A percentile compares a stretch with the other conserved stretches of the same genome.
These are phyloP conservation scores for Channa maculata DNA, from an alignment of 2,113 vertebrate species.

Conservation along the genomic window DNA sequence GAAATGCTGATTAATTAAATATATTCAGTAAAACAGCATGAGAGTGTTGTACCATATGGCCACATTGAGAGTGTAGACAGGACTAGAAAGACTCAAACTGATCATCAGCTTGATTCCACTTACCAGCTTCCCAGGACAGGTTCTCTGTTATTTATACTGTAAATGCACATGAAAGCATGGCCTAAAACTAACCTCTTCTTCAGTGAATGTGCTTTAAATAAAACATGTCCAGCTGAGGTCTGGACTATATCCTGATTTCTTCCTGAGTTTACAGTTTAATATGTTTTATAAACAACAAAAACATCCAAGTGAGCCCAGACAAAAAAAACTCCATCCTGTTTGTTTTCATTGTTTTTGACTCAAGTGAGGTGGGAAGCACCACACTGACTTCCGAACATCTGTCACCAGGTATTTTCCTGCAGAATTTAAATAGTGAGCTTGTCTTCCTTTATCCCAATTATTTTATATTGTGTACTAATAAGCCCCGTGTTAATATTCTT, in stretches of 20 bases:
- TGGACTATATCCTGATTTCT: slow-evolving; percentile 25
- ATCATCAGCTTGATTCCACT: not conserved
- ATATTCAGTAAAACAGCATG: not conserved
- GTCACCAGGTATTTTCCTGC: slow-evolving; percentile 4
- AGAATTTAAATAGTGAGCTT: not conserved
- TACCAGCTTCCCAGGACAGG: slow-evolving; percentile 17
- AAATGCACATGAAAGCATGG: slow-evolving; percentile 3
- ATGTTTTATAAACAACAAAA: slow-evolving; percentile 15
- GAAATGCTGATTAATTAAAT: too few relatives aligned
- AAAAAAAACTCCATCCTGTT: slow-evolving; percentile 34
- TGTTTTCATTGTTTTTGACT: slow-evolving; percentile 2
- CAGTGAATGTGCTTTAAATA: slow-evolving; percentile 8
- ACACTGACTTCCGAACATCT: slow-evolving; percentile 1
- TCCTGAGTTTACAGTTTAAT: not conserved
- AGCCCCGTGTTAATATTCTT: not conserved
- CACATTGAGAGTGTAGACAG: too few relatives aligned
- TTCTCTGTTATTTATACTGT: not conserved
- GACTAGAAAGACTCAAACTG: too few relatives aligned
- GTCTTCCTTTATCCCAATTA: slow-evolving; percentile 1
- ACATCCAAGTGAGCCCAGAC: not conserved
- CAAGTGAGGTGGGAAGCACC: slow-evolving; percentile 28
- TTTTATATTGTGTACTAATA: slow-evolving; percentile 6
- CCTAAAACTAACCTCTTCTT: not conserved
- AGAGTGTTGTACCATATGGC: not conserved
- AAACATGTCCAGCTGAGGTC: not conserved